phyloP scores from a whole-genome alignment of 2,888 invertebrate genomes.

The Ligdia adustata region DNA sequence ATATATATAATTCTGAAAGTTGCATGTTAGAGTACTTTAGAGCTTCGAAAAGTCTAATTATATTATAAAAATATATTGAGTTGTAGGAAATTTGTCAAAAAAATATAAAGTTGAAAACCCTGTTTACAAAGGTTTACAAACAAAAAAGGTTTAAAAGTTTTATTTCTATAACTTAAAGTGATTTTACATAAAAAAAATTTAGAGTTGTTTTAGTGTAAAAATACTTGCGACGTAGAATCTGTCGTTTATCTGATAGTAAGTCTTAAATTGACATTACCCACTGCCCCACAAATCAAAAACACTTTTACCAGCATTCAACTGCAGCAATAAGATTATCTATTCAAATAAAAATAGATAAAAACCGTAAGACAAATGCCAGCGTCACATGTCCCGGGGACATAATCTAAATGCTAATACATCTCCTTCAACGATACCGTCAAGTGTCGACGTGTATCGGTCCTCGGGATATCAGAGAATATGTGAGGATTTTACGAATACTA shows the following conservation, averaged over 20 bases:
- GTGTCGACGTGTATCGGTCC: slow-evolving; percentile 36
- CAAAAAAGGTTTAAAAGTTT: no score
- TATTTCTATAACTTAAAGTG: no score
- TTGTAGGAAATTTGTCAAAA: no score
- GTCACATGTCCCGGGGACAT: slow-evolving; percentile 63
- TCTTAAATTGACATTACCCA: neutral
- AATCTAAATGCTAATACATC: slow-evolving; percentile 78
- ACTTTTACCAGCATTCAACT: slow-evolving; percentile 4
- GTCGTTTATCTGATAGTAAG: neutral
- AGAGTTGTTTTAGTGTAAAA: no score
- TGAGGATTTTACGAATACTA: slow-evolving; percentile 18
- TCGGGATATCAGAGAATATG: slow-evolving; percentile 28
- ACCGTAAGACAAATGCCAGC: slow-evolving; percentile 32
- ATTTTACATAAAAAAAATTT: no score
- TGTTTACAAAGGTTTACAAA: no score
- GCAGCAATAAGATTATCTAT: slow-evolving; percentile 3
- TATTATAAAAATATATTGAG: no score
- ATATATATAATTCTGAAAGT: neutral
- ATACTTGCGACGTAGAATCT: no score
- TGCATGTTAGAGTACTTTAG: neutral
- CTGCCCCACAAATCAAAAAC: slow-evolving; percentile 1
- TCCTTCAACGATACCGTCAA: slow-evolving; percentile 47
- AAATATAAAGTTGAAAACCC: no score
- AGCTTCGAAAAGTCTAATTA: no score
- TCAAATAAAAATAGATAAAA: slow-evolving; percentile 25